Evolutionary conservation across 2,797 vertebrate genomes (phyloP).

Genomic region (Acrossocheilus wenchowensis): DNA sequence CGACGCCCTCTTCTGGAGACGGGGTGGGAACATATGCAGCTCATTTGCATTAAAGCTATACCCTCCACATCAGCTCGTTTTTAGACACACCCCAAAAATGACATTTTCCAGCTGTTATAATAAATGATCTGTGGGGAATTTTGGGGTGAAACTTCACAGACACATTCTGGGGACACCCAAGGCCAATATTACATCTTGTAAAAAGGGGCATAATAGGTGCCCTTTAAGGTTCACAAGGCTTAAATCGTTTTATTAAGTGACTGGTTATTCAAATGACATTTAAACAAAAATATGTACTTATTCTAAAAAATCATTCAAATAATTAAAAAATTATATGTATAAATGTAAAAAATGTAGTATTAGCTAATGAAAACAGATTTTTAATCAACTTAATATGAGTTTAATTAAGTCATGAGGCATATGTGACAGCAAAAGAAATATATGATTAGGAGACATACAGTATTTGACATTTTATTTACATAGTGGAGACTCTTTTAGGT

Average conservation of each 20-base stretch:
- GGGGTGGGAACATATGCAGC: too few species aligned
- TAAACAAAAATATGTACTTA: background rate
- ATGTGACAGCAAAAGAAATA: background rate
- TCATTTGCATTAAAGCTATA: too few species aligned
- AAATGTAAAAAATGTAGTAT: background rate
- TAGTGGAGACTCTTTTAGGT: slow-evolving; percentile 28
- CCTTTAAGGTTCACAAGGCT: background rate
- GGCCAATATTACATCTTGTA: too few species aligned
- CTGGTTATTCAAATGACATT: background rate
- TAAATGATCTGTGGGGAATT: too few species aligned
- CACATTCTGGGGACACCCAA: too few species aligned
- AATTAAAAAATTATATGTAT: background rate
- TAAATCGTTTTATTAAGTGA: background rate
- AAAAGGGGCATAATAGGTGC: too few species aligned
- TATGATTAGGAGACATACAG: background rate
- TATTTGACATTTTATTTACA: slow-evolving; percentile 7
- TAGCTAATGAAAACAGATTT: background rate
- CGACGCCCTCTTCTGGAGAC: too few species aligned
- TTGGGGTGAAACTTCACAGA: too few species aligned
- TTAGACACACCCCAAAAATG: too few species aligned
- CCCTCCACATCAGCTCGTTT: too few species aligned
- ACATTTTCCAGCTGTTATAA: too few species aligned
- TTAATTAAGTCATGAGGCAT: background rate
- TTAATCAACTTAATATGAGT: background rate
- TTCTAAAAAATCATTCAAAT: background rate